Conservation (phyloP, 2,888 invertebrate species). For the Cantharis nigra region DNA sequence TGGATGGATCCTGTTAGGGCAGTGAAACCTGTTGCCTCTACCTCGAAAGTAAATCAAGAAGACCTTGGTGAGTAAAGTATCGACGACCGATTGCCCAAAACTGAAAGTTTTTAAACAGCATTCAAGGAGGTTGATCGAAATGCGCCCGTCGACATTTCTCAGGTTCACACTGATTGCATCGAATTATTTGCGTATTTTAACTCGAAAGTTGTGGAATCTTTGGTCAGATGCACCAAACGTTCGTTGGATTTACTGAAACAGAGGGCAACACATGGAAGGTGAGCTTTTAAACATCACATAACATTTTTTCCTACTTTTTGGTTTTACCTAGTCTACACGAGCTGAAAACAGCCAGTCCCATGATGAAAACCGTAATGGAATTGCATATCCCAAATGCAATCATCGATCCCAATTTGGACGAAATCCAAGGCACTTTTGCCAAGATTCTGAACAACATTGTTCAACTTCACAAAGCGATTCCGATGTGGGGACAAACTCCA, state of each 20-base stretch:
- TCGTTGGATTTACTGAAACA: conserved; percentile 75
- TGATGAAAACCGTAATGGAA: conserved; percentile 67
- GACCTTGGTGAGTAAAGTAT: conserved; percentile 59
- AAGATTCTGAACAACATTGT: conserved; percentile 71
- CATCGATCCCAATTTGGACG: conserved; percentile 69
- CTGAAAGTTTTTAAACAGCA: conserved; percentile 51
- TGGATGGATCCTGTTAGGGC: conserved; percentile 69
- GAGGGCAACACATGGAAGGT: conserved; percentile 55
- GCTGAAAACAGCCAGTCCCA: conserved; percentile 53
- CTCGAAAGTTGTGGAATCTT: conserved; percentile 71
- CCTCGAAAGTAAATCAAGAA: conserved; percentile 60
- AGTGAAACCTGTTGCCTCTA: conserved; percentile 64
- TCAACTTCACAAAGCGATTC: conserved; percentile 72
- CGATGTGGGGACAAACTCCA: conserved; percentile 74
- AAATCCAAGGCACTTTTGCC: conserved; percentile 70
- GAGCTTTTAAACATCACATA: not conserved
- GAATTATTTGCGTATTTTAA: conserved; percentile 83
- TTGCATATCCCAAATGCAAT: conserved; percentile 67
- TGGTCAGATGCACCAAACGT: conserved; percentile 74
- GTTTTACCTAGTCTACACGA: not conserved
- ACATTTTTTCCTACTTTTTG: not conserved
- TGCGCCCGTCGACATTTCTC: conserved; percentile 61
- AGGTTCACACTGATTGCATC: conserved; percentile 73
- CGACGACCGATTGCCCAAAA: not conserved
- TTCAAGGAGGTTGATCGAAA: conserved; percentile 69